Percentiles rank a stretch among this genome's conserved stretches.
These are phyloP conservation scores for Drosophila vallismaia DNA, from an alignment of 2,888 invertebrate species.

Conservation along the genomic window DNA sequence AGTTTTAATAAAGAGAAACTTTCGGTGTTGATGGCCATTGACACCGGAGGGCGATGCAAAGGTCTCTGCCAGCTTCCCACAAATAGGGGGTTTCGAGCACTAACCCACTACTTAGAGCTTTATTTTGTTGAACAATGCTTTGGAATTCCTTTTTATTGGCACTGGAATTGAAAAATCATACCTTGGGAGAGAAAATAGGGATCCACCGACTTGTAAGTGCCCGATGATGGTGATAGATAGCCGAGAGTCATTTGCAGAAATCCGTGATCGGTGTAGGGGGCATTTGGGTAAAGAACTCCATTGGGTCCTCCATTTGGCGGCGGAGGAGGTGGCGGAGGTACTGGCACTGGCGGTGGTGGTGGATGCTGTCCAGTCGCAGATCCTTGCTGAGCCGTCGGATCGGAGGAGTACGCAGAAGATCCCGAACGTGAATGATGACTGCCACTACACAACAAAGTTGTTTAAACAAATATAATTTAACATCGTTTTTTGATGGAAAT, in stretches of 20 bases:
- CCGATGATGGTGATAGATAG: slow-evolving; percentile 86
- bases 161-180: slow-evolving; percentile 73
- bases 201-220: slow-evolving; percentile 89
- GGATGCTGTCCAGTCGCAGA: slow-evolving; percentile 37
- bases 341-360: slow-evolving; percentile 22
- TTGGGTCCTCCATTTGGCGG: slow-evolving; percentile 53
- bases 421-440: slow-evolving; percentile 52
- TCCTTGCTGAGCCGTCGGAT: slow-evolving; percentile 43
- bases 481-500: too few species aligned
- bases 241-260: slow-evolving; percentile 89
- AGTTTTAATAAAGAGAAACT: slow-evolving; percentile 49
- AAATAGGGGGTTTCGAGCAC: not conserved
- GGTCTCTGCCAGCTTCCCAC: not conserved
- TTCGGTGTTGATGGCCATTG: slow-evolving; percentile 74
- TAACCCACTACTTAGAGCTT: not conserved
- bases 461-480: not conserved
- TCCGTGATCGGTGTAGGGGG: slow-evolving; percentile 84
- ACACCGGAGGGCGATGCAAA: slow-evolving; percentile 13
- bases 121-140: not conserved
- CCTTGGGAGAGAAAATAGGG: slow-evolving; percentile 90
- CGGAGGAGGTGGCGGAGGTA: slow-evolving; percentile 45
- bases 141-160: not conserved
- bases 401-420: slow-evolving; percentile 53
- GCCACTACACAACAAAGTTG: slow-evolving; percentile 20
- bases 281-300: slow-evolving; percentile 82